These are phyloP conservation scores for Argopecten irradians DNA, from an alignment of 1,140 invertebrate genomes.

Conservation along the genomic window DNA sequence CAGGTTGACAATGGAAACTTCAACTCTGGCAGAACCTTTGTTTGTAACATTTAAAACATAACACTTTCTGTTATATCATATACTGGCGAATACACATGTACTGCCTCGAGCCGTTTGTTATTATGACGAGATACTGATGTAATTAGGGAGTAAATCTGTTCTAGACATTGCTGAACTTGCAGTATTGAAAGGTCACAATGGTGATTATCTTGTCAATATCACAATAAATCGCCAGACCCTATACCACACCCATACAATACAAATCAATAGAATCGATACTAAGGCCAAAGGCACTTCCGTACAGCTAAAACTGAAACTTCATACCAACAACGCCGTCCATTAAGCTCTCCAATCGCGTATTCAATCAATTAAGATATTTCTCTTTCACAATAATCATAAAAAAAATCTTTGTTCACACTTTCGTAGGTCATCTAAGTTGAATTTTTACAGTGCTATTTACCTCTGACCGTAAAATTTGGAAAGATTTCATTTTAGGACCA, in stretches of 20 bases:
- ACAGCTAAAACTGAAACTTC: background rate
- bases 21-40: no score
- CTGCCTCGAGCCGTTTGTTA: background rate
- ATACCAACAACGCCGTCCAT: background rate
- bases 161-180: background rate
- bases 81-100: background rate
- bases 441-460: background rate
- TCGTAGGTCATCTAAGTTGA: background rate
- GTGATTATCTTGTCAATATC: background rate
- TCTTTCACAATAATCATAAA: background rate
- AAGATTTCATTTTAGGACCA: background rate
- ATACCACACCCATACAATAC: background rate
- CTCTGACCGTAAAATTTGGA: background rate
- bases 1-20: no score
- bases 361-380: background rate
- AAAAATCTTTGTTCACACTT: background rate
- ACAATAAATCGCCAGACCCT: background rate
- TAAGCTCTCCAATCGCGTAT: background rate
- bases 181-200: background rate
- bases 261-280: background rate
- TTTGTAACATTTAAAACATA: no score
- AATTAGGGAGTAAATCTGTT: background rate
- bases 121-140: background rate
- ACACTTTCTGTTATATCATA: no score
- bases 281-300: background rate